phyloP scores from a whole-genome alignment of 2,888 invertebrate species.

The Xylota segnis region DNA sequence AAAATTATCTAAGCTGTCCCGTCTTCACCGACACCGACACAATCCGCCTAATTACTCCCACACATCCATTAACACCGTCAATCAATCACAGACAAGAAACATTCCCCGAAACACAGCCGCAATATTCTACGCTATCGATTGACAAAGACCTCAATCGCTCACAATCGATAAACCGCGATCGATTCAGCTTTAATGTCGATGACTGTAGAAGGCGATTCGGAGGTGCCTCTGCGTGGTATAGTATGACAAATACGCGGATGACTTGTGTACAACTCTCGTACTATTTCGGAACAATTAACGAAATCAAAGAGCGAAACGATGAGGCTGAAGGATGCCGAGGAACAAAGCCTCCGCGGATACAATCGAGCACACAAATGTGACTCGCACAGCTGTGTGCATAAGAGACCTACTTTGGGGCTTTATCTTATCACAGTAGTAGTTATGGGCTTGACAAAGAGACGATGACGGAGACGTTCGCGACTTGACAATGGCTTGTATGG shows the following conservation, averaged over 20 bases:
- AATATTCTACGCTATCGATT: constrained; percentile 18
- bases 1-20: constrained; percentile 15
- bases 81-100: constrained; percentile 43
- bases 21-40: constrained; percentile 1
- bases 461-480: constrained; percentile 19
- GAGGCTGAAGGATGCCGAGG: constrained; percentile 18
- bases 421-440: constrained; percentile 45
- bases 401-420: constrained; percentile 36
- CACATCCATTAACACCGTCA: constrained; percentile 58
- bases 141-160: constrained; percentile 42
- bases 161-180: constrained; percentile 48
- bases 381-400: constrained; percentile 13
- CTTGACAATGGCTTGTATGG: constrained; percentile 8
- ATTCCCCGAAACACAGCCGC: background rate
- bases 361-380: constrained; percentile 14
- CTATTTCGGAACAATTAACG: constrained; percentile 42
- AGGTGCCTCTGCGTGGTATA: background rate
- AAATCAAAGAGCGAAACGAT: constrained; percentile 25
- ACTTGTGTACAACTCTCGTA: background rate
- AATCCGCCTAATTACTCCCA: constrained; percentile 45
- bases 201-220: constrained; percentile 5
- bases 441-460: constrained; percentile 20
- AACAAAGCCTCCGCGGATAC: constrained; percentile 27
- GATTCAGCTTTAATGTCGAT: constrained; percentile 24
- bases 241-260: background rate